These are phyloP conservation scores for Pipistrellus pygmaeus DNA, from an alignment of 2,797 vertebrate genomes.

Conservation along the genomic window DNA sequence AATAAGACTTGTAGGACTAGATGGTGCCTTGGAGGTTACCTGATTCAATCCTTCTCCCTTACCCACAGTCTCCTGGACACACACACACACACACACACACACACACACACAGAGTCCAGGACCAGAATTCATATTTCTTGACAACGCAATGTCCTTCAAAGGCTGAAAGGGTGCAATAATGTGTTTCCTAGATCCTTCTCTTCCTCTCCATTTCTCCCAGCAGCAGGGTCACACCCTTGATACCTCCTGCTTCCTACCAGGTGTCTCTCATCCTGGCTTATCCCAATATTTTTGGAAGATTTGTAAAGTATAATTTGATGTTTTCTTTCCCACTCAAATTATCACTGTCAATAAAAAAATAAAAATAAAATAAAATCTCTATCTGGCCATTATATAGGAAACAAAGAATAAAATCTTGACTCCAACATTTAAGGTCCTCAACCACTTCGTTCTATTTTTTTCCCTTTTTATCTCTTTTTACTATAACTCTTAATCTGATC, in stretches of 20 bases:
- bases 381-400: neutral
- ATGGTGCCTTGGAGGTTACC: neutral
- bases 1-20: neutral
- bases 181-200: neutral
- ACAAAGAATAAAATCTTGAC: conserved; percentile 20
- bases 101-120: neutral
- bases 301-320: neutral
- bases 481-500: neutral
- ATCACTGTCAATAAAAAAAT: no score
- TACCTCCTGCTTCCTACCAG: neutral
- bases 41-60: neutral
- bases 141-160: conserved; percentile 15
- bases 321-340: neutral
- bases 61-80: neutral
- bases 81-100: neutral
- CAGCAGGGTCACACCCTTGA: neutral
- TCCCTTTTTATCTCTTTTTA: neutral
- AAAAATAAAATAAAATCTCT: neutral
- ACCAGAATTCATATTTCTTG: neutral
- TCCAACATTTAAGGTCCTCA: neutral
- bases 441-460: neutral
- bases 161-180: neutral
- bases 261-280: neutral
- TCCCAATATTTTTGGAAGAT: neutral
- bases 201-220: neutral